Base-by-base conservation (phyloP, 2,888 invertebrate species). In the Linyphia triangularis region DNA sequence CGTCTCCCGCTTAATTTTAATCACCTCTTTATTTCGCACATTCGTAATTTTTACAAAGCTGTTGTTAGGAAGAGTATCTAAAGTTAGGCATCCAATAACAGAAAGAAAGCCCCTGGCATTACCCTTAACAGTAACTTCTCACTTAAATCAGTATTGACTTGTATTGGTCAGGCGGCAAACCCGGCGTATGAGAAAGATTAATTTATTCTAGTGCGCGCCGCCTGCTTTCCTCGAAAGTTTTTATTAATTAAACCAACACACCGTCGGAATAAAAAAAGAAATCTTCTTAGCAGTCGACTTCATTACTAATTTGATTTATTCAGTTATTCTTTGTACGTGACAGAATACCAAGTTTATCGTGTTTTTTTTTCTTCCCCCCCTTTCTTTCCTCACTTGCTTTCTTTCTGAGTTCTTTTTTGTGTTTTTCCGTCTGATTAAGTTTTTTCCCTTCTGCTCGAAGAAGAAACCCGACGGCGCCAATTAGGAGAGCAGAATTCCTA, bases 271-370 rank as follows among this genome's bases (percentile, higher is more conserved):
- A 16, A 16, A 43, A 43, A 43, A 43, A 43, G 9, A 6, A 33
- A 4, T 6, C 33, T 9, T 33, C 33, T 16, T 43, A 9, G 7
- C 13, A 43, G 43, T 16, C 28, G 79, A 61, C 85, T 85, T 85
- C 78, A 85, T 85, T 85, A 79, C 85, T 85, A 85, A 85, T 85
- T 85, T 85, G 85, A 85, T 85, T 85, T 79, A 79, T 85, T 85
- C 78, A 65, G 85, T 85, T 85, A 85, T 85, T 85, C 85, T 72
- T 79, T 67, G 51, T 57, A 69, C 81, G 72, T 73, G 86, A 81
- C 86, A 86, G 86, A 86, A 75, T 67, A 40, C 81, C 26, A 63
- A 77, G 86, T 73, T 73, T 65, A 86, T 57, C 61, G 61, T 73
- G 24, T 59, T 79, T 81, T 75, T 37, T 59, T 26, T 37, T 43